These are phyloP conservation scores for Gobiocypris rarus DNA, from an alignment of 2,113 vertebrate genomes.

Conservation along the genomic window DNA sequence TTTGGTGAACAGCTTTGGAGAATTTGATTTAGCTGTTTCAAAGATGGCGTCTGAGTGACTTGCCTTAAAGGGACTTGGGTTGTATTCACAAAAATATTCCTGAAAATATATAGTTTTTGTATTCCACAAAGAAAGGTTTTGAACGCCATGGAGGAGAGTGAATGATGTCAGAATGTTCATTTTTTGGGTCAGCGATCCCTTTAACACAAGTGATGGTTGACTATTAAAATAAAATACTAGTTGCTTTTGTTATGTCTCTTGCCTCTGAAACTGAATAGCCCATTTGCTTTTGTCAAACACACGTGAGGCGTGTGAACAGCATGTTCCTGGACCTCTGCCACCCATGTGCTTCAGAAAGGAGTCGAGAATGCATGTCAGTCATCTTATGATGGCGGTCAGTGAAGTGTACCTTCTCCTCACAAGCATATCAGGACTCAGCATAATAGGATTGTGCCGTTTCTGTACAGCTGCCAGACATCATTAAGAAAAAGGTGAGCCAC, in stretches of 20 bases:
- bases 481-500: slow-evolving; percentile 62
- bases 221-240: neutral
- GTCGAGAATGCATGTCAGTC: neutral
- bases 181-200: neutral
- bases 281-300: slow-evolving; percentile 15
- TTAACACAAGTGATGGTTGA: neutral
- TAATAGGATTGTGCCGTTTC: slow-evolving; percentile 68
- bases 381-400: neutral
- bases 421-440: slow-evolving; percentile 60
- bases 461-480: slow-evolving; percentile 49
- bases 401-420: slow-evolving; percentile 3
- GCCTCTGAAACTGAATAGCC: neutral
- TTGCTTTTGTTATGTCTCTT: neutral
- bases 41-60: neutral
- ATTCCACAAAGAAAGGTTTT: neutral
- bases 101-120: neutral
- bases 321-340: neutral
- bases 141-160: neutral
- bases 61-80: neutral
- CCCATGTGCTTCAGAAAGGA: neutral
- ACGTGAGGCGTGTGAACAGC: neutral
- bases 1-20: no score
- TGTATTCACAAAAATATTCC: neutral
- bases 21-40: no score
- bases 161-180: neutral